Evolutionary conservation across 1,140 invertebrate genomes (phyloP), one percentile per base, ranked within the genome.

Genomic region (Penaeus chinensis): DNA sequence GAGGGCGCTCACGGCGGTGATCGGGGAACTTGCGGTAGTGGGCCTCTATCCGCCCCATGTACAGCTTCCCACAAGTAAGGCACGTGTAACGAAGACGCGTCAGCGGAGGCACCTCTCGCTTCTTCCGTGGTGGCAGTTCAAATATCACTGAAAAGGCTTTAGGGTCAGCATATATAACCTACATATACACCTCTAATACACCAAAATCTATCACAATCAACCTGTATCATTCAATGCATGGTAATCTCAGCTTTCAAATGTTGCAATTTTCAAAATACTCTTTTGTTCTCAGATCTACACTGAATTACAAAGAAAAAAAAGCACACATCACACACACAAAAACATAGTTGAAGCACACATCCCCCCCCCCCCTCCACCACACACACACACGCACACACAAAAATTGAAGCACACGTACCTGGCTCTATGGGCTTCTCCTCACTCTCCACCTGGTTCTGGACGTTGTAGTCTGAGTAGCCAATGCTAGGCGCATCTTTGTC

Each of bases 401-500:
- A 32, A 47, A 47, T 10, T 47, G 47, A 13, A 10, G 11, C 47
- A 47, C 79, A 27, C 47, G 27, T 47, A 84, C 82, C 82, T 27
- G 66, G 82, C 60, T 76, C 69, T 8, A 27, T 42, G 24, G 42
- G 37, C 27, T 93, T 92, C 85, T 94, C 93, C 85, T 94, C 93
- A 85, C 93, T 91, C 90, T 92, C 93, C n/a, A 92, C 92, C 85
- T 94, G 94, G 82, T 93, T 47, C 18, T 27, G 60, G 13, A 82
- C 78, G 11, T 65, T 69, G 18, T 84, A 95, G 89, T 95, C 95
- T 4, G 94, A 94, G 91, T 95, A 95, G n/a, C 94, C 94, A 62
- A 94, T 94, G 91, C 95, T 94, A 11, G 94, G 94, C 90, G 95
- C 94, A 91, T 95, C 94, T 88, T 94, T 91, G 74, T 93, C 93